Base-by-base conservation (phyloP, 2,113 vertebrate species). In the Sphaerodactylus townsendi region DNA sequence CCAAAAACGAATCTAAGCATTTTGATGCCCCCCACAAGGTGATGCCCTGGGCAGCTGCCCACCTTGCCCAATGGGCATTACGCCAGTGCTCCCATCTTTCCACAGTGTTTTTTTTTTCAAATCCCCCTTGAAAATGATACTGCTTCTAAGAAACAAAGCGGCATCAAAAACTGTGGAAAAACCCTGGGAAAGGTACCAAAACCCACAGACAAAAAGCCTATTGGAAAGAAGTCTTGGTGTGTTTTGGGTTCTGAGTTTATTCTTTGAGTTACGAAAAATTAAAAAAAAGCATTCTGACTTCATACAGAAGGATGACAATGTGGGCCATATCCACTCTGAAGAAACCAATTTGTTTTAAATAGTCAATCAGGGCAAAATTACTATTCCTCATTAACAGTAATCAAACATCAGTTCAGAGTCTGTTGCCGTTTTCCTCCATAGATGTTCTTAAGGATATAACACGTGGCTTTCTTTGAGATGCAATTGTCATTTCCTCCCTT, bases 401-500 rank as follows among this genome's bases (percentile, higher is more conserved):
- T 48, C 9, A 53, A 74, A 44, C 14, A 74, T n/a, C 30, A 85
- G 3, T 48, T 84, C 8, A 50, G 79, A 53, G 17, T 33, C 80
- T 84, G 53, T 68, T 87, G 85, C 77, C 30, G 75, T 28, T 33
- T 3, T n/a, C 39, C 82, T 44, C 10, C 85, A 53, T 25, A 74
- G 59, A 77, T 89, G 85, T 84, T 92, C 79, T 76, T 79, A 70
- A 53, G 78, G 91, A 80, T 53, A 7, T 65, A 89, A 15, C 71
- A 1, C 79, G 78, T 59, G 33, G 35, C 68, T 25, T 75, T 10
- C 44, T 91, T 92, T 86, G 69, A 74, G n/a, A 62, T 0, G 0
- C 53, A 53, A 46, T 70, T 70, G 6, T 83, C 78, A 84, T 91
- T 90, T 92, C 53, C 79, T 30, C 72, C 87, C 56, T 75, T 70